Percentiles rank a stretch among this genome's conserved stretches.
Conservation (phyloP, 2,888 invertebrate genomes). For the Lithophane leautieri region DNA sequence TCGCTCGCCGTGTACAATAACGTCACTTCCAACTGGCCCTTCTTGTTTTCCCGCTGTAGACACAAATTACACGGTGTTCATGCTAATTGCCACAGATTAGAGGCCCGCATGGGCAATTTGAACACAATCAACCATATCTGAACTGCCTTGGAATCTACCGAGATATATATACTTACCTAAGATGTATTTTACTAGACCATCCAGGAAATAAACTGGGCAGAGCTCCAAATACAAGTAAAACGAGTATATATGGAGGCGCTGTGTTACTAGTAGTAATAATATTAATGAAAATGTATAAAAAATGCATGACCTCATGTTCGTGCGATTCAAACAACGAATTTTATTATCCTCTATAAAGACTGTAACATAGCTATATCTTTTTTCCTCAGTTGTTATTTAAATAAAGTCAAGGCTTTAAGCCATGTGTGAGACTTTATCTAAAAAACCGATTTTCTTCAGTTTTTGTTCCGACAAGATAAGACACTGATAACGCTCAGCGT, state of each 20-base stretch:
- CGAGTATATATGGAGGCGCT: conserved; percentile 10
- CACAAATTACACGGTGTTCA: conserved; percentile 53
- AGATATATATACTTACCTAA: conserved; percentile 27
- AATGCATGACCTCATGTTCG: conserved; percentile 11
- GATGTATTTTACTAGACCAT: conserved; percentile 28
- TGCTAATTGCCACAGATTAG: conserved; percentile 61
- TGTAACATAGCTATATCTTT: background rate
- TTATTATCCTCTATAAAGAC: background rate
- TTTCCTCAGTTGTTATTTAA: conserved; percentile 17
- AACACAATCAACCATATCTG: conserved; percentile 50
- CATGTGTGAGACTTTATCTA: conserved; percentile 34
- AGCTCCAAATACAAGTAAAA: conserved; percentile 42
- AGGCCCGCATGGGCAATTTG: conserved; percentile 57
- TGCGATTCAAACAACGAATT: conserved; percentile 7
- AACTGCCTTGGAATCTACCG: conserved; percentile 40
- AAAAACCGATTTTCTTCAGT: conserved; percentile 47
- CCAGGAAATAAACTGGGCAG: conserved; percentile 46
- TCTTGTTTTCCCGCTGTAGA: conserved; percentile 92
- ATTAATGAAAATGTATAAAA: conserved; percentile 19
- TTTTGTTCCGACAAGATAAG: conserved; percentile 49
- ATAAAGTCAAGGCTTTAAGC: conserved; percentile 34
- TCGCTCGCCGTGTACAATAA: conserved; percentile 92
- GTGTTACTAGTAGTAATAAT: conserved; percentile 26
- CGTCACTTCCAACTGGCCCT: conserved; percentile 92
- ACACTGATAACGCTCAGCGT: conserved; percentile 42